Conservation (phyloP, 92 coral and sea anemone species). For the Parazoanthus darwini region DNA sequence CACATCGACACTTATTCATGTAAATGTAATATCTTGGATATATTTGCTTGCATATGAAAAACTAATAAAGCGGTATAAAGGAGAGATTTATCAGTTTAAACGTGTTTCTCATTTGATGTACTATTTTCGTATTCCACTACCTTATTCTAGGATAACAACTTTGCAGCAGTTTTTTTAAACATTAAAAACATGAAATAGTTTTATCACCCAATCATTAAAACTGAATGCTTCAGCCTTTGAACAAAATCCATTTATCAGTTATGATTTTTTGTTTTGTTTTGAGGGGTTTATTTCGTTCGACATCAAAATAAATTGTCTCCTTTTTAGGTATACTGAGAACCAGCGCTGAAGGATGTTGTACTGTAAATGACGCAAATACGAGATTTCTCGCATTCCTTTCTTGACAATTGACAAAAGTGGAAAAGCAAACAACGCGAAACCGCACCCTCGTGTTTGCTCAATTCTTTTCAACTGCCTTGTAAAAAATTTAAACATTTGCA, state of each 20-base stretch:
- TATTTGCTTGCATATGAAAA: slow-evolving; percentile 5
- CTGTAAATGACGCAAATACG: slow-evolving; percentile 26
- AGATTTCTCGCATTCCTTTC: slow-evolving; percentile 38
- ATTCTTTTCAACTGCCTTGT: slow-evolving; percentile 43
- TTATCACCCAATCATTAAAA: neutral
- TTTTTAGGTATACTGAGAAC: slow-evolving; percentile 12
- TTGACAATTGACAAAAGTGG: slow-evolving; percentile 31
- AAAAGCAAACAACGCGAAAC: slow-evolving; percentile 25
- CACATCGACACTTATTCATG: neutral
- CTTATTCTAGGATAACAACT: neutral
- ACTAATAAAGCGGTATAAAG: neutral
- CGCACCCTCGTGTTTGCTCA: slow-evolving; percentile 30
- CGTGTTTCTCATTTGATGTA: neutral
- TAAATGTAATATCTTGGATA: neutral
- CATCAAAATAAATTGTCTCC: neutral
- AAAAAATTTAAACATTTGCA: slow-evolving; percentile 45
- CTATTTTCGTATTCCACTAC: neutral
- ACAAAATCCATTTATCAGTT: too few species aligned
- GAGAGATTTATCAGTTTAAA: neutral
- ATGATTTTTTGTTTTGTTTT: neutral
- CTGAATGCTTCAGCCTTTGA: neutral
- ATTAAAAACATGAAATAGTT: neutral
- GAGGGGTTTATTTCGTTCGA: neutral
- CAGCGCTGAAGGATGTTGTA: neutral
- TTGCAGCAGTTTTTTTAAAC: neutral